A percentile compares a stretch with the other conserved stretches of the same genome.
Evolutionary conservation across 2,888 invertebrate genomes (phyloP).

Genomic region (Lasioglossum zephyrum): DNA sequence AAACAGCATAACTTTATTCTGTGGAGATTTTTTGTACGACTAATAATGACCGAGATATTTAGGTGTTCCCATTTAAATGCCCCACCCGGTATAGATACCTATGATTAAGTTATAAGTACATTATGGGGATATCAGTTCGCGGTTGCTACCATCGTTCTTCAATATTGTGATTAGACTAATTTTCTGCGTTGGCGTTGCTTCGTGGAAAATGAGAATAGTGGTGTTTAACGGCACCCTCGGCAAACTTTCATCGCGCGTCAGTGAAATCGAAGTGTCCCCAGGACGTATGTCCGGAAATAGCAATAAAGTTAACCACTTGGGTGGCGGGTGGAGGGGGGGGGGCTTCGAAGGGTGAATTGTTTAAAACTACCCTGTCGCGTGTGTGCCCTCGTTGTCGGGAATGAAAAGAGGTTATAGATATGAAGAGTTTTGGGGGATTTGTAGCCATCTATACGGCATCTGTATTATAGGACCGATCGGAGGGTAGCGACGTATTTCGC

Average conservation of each 20-base stretch:
- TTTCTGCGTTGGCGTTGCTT: background rate
- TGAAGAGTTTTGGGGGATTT: constrained; percentile 79
- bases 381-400: constrained; percentile 52
- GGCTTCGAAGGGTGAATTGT: constrained; percentile 67
- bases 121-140: too few relatives aligned
- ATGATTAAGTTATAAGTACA: too few relatives aligned
- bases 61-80: too few relatives aligned
- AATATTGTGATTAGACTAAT: background rate
- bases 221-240: background rate
- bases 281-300: constrained; percentile 38
- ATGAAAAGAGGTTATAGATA: constrained; percentile 76
- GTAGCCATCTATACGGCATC: constrained; percentile 76
- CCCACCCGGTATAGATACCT: too few relatives aligned
- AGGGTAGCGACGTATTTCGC: constrained; percentile 78
- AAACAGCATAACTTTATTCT: too few relatives aligned
- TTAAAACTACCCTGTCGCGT: constrained; percentile 69
- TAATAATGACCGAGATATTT: too few relatives aligned
- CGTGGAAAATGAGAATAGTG: background rate
- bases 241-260: constrained; percentile 27
- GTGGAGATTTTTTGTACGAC: too few relatives aligned
- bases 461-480: constrained; percentile 71
- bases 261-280: constrained; percentile 40
- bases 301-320: constrained; percentile 48
- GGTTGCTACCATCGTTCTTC: too few relatives aligned
- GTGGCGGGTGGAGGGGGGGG: constrained; percentile 23